These are phyloP conservation scores for Nemurella pictetii DNA, from an alignment of 2,888 invertebrate species.

Conservation along the genomic window DNA sequence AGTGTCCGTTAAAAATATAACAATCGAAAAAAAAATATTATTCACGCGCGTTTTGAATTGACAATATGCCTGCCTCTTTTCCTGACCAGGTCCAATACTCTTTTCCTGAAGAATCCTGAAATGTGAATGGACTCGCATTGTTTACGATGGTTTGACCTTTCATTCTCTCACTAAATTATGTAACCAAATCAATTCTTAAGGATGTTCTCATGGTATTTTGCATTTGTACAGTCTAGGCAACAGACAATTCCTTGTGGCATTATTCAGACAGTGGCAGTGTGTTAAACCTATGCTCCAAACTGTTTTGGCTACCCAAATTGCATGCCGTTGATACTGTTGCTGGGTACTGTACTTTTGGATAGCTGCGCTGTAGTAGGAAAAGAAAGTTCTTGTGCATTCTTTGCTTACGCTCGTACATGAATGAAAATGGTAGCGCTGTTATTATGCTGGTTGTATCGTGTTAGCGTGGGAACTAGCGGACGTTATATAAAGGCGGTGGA, in stretches of 20 bases:
- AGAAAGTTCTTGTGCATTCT: background rate
- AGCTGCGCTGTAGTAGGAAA: background rate
- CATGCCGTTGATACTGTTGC: background rate
- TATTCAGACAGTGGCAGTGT: background rate
- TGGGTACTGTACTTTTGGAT: background rate
- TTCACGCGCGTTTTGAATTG: background rate
- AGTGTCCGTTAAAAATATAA: conserved; percentile 33
- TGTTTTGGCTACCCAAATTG: background rate
- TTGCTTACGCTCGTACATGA: background rate
- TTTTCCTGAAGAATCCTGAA: background rate
- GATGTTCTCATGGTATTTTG: background rate
- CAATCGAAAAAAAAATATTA: conserved; percentile 12
- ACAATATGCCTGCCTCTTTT: too few relatives aligned
- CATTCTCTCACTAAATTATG: background rate
- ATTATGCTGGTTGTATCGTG: too few relatives aligned
- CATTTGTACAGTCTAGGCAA: background rate
- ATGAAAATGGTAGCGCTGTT: too few relatives aligned
- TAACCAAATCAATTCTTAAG: background rate
- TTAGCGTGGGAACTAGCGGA: background rate
- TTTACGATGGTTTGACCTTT: background rate
- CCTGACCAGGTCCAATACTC: background rate
- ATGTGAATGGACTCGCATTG: background rate
- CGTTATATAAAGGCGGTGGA: background rate
- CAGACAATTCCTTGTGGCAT: background rate
- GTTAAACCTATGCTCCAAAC: too few relatives aligned